phyloP scores from a whole-genome alignment of 2,113 vertebrate species.

The Eulemur rufifrons region DNA sequence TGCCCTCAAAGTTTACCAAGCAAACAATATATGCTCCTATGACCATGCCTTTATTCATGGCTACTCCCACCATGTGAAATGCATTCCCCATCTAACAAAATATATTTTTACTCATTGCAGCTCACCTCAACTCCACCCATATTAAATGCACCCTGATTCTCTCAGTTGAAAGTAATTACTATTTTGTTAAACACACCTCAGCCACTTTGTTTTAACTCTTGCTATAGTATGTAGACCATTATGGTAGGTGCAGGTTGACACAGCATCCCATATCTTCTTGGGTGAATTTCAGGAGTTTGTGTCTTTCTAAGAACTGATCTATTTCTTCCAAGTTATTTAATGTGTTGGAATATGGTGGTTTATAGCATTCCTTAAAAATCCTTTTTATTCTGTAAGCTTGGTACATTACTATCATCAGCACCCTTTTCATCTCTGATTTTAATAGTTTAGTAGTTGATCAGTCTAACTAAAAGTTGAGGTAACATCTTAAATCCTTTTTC shows the following conservation, averaged over 20 bases:
- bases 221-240: not conserved
- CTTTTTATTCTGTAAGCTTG: not conserved
- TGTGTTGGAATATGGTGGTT: not conserved
- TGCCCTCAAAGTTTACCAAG: not conserved
- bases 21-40: not conserved
- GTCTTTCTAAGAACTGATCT: not conserved
- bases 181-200: not conserved
- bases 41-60: not conserved
- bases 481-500: not conserved
- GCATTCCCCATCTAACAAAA: not conserved
- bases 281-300: not conserved
- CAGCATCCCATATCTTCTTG: not conserved
- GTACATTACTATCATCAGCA: not conserved
- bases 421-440: not conserved
- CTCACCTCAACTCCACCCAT: not conserved
- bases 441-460: not conserved
- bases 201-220: not conserved
- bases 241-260: not conserved
- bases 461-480: not conserved
- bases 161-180: not conserved
- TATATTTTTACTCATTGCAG: not conserved
- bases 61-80: not conserved
- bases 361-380: not conserved
- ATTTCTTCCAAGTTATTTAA: not conserved
- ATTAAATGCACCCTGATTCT: not conserved